Base-by-base conservation (phyloP, 2,888 invertebrate genomes). In the Deroplatys truncata region DNA sequence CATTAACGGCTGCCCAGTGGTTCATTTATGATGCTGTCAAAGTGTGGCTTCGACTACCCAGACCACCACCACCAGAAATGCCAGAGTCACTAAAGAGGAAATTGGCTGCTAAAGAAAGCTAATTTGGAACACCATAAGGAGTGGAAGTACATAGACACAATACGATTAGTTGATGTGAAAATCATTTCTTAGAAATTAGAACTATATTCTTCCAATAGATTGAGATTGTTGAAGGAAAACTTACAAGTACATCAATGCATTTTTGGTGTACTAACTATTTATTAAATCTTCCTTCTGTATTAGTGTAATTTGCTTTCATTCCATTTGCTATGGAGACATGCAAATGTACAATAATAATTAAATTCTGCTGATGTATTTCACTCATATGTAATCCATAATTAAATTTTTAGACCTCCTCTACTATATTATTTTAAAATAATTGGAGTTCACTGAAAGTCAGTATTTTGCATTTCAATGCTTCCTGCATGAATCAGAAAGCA, bases 1-100 rank as follows among this genome's bases (percentile, higher is more conserved):
- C 98, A 16, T 95, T 99, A 92, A 99, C 98, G 56, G 98, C 98
- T 15, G 95, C 98, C 91, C 98, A 99, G 93, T 99, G 98, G 98
- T 98, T 98, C 95, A 98, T 98, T 94, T 98, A 98, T 92, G 98
- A 99, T 93, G 98, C 97, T n/a, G 98, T 98, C 91, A 98, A 98
- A 95, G 98, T 96, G 1, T 95, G 94, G 92, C 95, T 97, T 91
- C 95, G 96, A 91, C 96, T 99, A 95, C 99, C 99, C 90, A 96
- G 99, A 92, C 99, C 99, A 90, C 99, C 99, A 93, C 98, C 99
- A 92, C 98, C 98, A 92, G 97, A 97, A 94, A 98, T 98, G 98
- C 99, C 99, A 28, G 98, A 98, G 93, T 97, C 97, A 25, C 95
- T 98, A 92, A 97, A 97, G 93, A 95, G 95, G 94, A 97, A 98